Base-by-base conservation (phyloP, 2,797 vertebrate species). In the Muraenolepis orangiensis region DNA sequence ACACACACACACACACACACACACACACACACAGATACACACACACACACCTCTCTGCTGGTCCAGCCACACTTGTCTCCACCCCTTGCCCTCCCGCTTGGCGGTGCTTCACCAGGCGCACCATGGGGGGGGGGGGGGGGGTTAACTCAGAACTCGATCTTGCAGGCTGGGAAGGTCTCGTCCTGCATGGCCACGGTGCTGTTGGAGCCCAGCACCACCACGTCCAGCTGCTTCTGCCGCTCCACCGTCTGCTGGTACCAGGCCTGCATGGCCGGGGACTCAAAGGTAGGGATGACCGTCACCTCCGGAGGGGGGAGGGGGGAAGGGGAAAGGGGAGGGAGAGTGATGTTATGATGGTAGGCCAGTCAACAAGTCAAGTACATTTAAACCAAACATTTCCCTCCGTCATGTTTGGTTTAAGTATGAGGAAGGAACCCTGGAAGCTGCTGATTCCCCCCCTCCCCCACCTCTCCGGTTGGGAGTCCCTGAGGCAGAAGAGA, bases 151-250 rank as follows among this genome's bases (percentile, higher is more conserved):
- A 99, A 98, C 88, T 98, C 97, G 83, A 98, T 95, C 92, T 99
- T 99, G 93, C 97, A 99, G 76, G 98, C 97, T 0, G 96, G 96
- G 85, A 99, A 99, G 77, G 96, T 97, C 86, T 99, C 97, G 0
- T 96, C 97, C 91, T 99, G 97, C 96, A 99, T 99, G 83, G 95
- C 96, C 29, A 99, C 97, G 0, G 96, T 98, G 92, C 96, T 98
- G 94, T 96, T 97, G 80, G 95, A 97, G 28, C 91, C 91, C 76
- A 92, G 84, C 30, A 92, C 89, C 0, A 86, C 89, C 82, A 92
- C 86, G 74, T 76, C 84, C 64, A 90, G 86, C 82, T 91, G 89
- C 83, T 71, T 85, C 89, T 97, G 97, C 71, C 84, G 88, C 4
- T 94, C 93, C 18, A 95, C 93, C 0, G 97, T 98, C 90, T 98